Percentiles rank a stretch among this genome's conserved stretches.
phyloP scores from a whole-genome alignment of 2,797 vertebrate species.

The Gambusia yucatana region DNA sequence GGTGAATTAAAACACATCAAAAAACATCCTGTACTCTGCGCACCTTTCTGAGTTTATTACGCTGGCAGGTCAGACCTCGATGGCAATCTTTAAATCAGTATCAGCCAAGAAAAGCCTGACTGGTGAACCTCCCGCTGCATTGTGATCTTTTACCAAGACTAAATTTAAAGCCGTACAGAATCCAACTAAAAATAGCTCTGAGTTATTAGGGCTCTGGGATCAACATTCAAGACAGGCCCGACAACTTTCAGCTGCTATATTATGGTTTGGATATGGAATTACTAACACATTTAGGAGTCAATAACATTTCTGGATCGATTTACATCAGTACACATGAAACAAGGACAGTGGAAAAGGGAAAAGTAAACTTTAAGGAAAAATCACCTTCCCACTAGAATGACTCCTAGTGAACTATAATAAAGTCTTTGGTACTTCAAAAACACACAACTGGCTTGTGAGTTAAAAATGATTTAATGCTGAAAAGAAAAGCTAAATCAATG shows the following conservation, averaged over 20 bases:
- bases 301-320: not conserved
- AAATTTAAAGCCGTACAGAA: not conserved
- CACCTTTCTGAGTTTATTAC: not conserved
- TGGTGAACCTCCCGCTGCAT: not conserved
- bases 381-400: not conserved
- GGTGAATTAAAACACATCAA: not conserved
- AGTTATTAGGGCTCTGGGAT: not conserved
- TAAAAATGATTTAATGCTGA: not conserved
- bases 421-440: not conserved
- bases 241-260: not conserved
- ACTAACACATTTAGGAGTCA: not conserved
- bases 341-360: not conserved
- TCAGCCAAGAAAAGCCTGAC: not conserved
- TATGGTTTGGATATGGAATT: not conserved
- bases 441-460: not conserved
- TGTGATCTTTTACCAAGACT: not conserved
- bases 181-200: not conserved
- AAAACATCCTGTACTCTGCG: not conserved
- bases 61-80: not conserved
- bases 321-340: not conserved
- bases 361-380: not conserved
- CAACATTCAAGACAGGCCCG: not conserved
- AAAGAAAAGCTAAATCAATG: not conserved
- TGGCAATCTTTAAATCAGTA: not conserved
- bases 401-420: not conserved